Evolutionary conservation across 1,140 invertebrate genomes (phyloP).

Genomic region (Asbolus verrucosus): DNA sequence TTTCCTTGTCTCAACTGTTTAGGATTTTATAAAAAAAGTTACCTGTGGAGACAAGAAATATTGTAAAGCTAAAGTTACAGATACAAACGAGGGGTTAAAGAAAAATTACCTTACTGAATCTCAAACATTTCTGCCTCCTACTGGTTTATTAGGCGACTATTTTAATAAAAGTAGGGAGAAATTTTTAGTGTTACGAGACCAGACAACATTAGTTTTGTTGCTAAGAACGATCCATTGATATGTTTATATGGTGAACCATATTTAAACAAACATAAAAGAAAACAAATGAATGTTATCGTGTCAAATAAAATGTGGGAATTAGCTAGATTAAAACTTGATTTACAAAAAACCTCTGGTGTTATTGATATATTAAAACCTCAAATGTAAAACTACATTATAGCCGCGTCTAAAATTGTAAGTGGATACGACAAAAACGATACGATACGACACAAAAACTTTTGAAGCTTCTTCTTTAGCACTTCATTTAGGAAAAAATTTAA

Average conservation of each 20-base stretch:
- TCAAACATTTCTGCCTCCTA: background rate
- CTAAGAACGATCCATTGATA: conserved; percentile 43
- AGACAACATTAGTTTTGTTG: conserved; percentile 26
- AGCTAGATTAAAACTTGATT: background rate
- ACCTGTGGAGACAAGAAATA: conserved; percentile 6
- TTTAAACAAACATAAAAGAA: conserved; percentile 41
- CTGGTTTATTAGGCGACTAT: conserved; percentile 7
- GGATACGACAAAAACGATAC: too few relatives aligned
- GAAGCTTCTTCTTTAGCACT: conserved; percentile 49
- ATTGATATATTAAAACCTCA: conserved; percentile 49
- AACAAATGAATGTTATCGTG: conserved; percentile 36
- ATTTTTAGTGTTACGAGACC: conserved; percentile 41
- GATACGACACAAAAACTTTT: conserved; percentile 45
- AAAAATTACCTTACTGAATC: background rate
- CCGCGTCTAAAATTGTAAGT: conserved; percentile 49
- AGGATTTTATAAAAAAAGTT: conserved; percentile 17
- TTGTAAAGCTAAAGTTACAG: background rate
- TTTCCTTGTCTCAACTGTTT: conserved; percentile 35
- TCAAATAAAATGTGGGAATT: conserved; percentile 45
- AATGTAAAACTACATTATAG: conserved; percentile 41
- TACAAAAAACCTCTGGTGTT: too few relatives aligned
- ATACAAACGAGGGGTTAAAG: background rate
- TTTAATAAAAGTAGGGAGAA: conserved; percentile 29
- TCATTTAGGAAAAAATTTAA: conserved; percentile 50
- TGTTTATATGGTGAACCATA: conserved; percentile 39